Base-by-base conservation (phyloP, 2,113 vertebrate genomes). In the Corythornis madagascariensis region DNA sequence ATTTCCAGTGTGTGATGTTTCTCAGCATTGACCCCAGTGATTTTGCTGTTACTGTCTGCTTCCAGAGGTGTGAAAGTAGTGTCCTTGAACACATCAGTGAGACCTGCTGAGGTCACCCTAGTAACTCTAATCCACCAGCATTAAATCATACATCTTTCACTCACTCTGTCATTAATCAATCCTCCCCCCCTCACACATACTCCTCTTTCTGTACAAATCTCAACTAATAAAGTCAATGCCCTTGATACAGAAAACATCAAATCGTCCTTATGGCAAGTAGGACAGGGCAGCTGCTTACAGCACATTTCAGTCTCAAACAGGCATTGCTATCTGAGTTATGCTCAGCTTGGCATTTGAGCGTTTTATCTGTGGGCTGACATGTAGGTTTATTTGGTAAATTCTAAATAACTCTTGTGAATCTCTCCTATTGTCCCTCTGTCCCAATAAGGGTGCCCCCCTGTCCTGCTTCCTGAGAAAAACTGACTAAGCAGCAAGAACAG, bases 41-140 rank as follows among this genome's bases (percentile, higher is more conserved):
- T 86, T 88, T 64, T 94, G 11, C 70, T 95, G 80, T 56, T 93
- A 24, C 25, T 93, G 29, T 84, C 53, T 88, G 57, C 82, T 88
- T 92, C 61, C 80, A 86, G 73, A 69, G 3, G 3, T 6, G 53
- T 61, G 80, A 91, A 92, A 82, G 75, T 53, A 45, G 69, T 56
- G 53, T 60, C 79, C 69, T 88, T 73, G 52, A n/a, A 77, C 28
- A 77, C 20, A 57, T n/a, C 64, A 72, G 40, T 69, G 66, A 78
- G 24, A 60, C 43, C 56, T 15, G 3, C 45, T 86, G 16, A 60
- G n/a, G 57, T 80, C 40, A 52, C 29, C 50, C 31, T 16, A n/a
- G 59, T 50, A 65, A 74, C 47, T 24, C 43, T 11, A 74, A 14
- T 38, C 40, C 70, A 64, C 43, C 35, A 71, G 29, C 65, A 52